These are phyloP conservation scores for Leptarthrus brevirostris DNA, from an alignment of 2,888 invertebrate genomes.

Conservation along the genomic window DNA sequence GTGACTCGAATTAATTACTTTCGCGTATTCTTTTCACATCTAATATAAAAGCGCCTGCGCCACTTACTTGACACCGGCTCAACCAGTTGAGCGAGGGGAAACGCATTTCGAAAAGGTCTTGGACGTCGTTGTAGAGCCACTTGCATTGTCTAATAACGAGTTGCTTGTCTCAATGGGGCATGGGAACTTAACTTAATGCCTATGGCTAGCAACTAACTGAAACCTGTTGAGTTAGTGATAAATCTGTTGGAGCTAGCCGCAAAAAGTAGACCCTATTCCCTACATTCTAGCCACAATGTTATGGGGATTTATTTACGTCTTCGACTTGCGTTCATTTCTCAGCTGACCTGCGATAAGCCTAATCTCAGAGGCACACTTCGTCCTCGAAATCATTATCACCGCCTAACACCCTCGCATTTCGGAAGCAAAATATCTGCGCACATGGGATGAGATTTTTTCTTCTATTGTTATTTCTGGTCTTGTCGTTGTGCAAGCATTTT, in stretches of 20 bases:
- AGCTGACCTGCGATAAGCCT: not conserved
- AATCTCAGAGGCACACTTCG: slow-evolving; percentile 39
- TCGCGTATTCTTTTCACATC: slow-evolving; percentile 47
- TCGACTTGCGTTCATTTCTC: not conserved
- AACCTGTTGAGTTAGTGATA: slow-evolving; percentile 26
- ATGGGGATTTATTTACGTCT: not conserved
- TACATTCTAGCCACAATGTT: not conserved
- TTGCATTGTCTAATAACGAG: slow-evolving; percentile 33
- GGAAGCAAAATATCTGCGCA: slow-evolving; percentile 34
- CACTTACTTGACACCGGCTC: slow-evolving; percentile 45
- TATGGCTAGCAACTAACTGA: not conserved
- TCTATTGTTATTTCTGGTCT: slow-evolving; percentile 14
- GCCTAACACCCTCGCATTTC: slow-evolving; percentile 41
- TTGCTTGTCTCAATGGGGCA: slow-evolving; percentile 14
- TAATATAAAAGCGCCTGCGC: slow-evolving; percentile 39
- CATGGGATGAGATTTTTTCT: slow-evolving; percentile 21
- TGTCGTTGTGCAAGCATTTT: slow-evolving; percentile 27
- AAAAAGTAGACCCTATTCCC: not conserved
- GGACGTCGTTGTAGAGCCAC: not conserved
- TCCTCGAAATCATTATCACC: slow-evolving; percentile 10
- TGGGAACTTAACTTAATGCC: slow-evolving; percentile 23
- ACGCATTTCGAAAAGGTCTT: slow-evolving; percentile 14
- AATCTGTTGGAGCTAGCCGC: not conserved
- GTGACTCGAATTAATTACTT: slow-evolving; percentile 46
- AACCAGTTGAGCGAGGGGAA: slow-evolving; percentile 27